phyloP scores from a whole-genome alignment of 2,113 vertebrate species.

The Pollimyrus isidori region DNA sequence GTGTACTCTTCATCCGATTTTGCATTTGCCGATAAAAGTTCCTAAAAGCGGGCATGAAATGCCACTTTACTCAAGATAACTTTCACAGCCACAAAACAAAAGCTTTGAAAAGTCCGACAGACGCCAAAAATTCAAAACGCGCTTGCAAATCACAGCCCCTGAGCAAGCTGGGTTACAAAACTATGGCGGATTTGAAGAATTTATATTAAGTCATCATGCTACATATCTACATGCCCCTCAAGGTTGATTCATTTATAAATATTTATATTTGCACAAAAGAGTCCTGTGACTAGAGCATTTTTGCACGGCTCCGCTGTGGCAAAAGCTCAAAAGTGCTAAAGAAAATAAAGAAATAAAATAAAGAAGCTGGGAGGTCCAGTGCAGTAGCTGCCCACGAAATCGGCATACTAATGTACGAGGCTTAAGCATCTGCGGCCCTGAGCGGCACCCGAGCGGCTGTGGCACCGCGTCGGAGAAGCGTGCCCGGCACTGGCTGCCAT shows the following conservation, averaged over 20 bases:
- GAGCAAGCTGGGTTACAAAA: neutral
- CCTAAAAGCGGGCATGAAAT: neutral
- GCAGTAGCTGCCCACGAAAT: conserved; percentile 32
- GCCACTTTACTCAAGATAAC: neutral
- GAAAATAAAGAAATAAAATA: neutral
- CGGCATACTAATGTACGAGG: conserved; percentile 46
- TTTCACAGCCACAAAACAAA: neutral
- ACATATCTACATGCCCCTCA: conserved; percentile 12
- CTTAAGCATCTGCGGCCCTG: conserved; percentile 39
- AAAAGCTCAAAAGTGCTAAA: conserved; percentile 23
- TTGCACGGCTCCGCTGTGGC: conserved; percentile 23
- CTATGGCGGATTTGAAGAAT: neutral
- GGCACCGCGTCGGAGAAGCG: conserved; percentile 16
- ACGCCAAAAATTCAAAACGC: neutral
- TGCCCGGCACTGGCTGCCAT: conserved; percentile 42
- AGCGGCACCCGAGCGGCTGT: conserved; percentile 40
- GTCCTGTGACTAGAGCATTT: conserved; percentile 22
- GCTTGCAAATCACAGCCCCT: neutral
- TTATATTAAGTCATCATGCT: conserved; percentile 27
- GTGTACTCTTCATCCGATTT: neutral
- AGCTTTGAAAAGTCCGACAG: neutral
- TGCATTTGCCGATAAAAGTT: neutral
- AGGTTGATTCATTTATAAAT: neutral
- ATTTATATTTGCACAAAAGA: conserved; percentile 22
- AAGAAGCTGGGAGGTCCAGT: conserved; percentile 32